These are phyloP conservation scores for Agrochola circellaris DNA, from an alignment of 2,888 invertebrate genomes.

Conservation along the genomic window DNA sequence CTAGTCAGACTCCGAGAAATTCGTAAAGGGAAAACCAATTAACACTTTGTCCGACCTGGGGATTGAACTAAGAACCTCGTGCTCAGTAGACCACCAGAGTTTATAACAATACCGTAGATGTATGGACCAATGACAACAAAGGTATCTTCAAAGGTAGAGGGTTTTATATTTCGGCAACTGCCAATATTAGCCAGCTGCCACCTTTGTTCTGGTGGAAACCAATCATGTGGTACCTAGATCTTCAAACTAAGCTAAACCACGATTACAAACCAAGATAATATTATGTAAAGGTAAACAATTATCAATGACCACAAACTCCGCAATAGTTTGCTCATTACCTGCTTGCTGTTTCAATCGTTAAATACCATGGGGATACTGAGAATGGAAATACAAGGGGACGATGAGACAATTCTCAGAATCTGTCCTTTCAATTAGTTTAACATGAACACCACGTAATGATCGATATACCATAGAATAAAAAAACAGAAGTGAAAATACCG, in stretches of 20 bases:
- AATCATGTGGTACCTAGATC: background rate
- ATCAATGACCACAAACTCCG: background rate
- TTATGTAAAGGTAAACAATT: background rate
- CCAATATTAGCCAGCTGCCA: too few species aligned
- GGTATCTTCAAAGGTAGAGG: background rate
- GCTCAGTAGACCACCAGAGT: too few species aligned
- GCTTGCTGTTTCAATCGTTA: background rate
- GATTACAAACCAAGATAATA: background rate
- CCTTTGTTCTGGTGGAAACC: too few species aligned
- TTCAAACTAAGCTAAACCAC: background rate
- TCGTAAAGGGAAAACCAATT: too few species aligned
- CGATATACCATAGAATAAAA: background rate
- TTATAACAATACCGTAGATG: too few species aligned
- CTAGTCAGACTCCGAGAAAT: too few species aligned
- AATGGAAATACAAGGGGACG: background rate
- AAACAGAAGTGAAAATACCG: background rate
- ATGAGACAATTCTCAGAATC: background rate
- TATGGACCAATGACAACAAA: too few species aligned
- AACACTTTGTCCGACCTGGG: too few species aligned
- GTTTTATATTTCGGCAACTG: background rate
- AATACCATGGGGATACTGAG: background rate
- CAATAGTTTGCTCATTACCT: background rate
- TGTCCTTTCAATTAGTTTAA: background rate
- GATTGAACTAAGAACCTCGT: too few species aligned
- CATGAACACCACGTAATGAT: background rate